Percentiles rank a stretch among this genome's conserved stretches.
These are phyloP conservation scores for Chloroceryle aenea DNA, from an alignment of 2,113 vertebrate genomes.

Conservation along the genomic window DNA sequence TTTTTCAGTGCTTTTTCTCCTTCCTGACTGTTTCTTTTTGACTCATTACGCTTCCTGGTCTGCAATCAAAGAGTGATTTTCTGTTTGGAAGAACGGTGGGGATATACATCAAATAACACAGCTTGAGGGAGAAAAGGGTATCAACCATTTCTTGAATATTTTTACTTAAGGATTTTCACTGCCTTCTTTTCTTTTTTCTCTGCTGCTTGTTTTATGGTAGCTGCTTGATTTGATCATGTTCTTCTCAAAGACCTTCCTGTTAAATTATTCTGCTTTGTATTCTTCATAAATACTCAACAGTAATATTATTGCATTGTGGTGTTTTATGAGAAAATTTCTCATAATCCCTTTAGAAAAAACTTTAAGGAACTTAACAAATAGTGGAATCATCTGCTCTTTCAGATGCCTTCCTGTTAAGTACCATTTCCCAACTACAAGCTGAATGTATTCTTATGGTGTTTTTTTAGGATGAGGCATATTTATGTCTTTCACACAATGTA, in stretches of 20 bases:
- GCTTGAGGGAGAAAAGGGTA: not conserved
- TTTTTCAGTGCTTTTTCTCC: not conserved
- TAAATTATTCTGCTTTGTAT: not conserved
- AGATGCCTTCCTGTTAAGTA: not conserved
- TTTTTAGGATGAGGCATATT: not conserved
- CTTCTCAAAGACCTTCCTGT: not conserved
- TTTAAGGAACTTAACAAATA: not conserved
- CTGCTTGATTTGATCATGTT: not conserved
- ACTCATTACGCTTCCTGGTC: conserved; percentile 12
- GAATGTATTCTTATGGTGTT: not conserved
- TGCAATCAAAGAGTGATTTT: conserved; percentile 30
- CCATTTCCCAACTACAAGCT: not conserved
- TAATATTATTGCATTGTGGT: not conserved
- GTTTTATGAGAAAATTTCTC: not conserved
- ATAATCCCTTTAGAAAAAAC: not conserved
- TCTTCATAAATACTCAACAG: not conserved
- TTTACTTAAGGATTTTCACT: conserved; percentile 12
- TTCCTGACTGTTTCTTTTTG: not conserved
- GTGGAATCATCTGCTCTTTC: not conserved
- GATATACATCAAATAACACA: not conserved
- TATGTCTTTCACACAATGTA: not conserved
- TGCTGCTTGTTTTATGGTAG: not conserved
- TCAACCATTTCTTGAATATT: conserved; percentile 23
- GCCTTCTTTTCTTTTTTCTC: not conserved
- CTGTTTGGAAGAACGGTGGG: not conserved